Evolutionary conservation across 2,113 vertebrate species (phyloP).

Genomic region (Formicarius rufipectus): DNA sequence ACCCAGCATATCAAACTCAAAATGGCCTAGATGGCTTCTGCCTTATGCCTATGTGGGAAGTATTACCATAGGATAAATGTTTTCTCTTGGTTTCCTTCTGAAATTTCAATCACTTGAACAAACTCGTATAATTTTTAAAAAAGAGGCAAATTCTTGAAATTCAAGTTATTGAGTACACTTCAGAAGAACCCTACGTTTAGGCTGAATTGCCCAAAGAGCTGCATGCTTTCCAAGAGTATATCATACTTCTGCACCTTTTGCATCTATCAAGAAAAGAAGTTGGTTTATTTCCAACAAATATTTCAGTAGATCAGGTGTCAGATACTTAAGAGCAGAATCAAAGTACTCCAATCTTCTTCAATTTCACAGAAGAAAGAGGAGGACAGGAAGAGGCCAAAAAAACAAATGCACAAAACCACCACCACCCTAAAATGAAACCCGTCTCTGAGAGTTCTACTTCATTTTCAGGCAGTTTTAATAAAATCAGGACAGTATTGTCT

Average conservation of each 20-base stretch:
- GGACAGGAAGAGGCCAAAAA: neutral
- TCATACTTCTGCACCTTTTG: neutral
- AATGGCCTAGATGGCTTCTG: neutral
- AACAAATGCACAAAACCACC: neutral
- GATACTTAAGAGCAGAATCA: neutral
- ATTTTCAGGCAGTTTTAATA: neutral
- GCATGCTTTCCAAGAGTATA: neutral
- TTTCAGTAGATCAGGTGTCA: neutral
- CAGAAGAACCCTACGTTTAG: neutral
- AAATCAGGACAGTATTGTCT: neutral
- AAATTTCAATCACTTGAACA: neutral
- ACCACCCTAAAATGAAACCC: neutral
- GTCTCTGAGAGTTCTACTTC: neutral
- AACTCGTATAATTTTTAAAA: neutral
- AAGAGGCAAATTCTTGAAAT: neutral
- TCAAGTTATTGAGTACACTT: neutral
- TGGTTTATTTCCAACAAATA: neutral
- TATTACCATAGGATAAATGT: neutral
- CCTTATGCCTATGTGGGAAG: neutral
- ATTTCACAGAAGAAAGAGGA: neutral
- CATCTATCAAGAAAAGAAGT: neutral
- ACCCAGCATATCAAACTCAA: neutral
- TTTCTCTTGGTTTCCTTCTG: neutral
- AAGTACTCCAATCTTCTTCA: neutral
- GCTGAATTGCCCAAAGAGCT: neutral